Conservation (phyloP, 1,140 invertebrate species). For the Ditylenchus dipsaci region DNA sequence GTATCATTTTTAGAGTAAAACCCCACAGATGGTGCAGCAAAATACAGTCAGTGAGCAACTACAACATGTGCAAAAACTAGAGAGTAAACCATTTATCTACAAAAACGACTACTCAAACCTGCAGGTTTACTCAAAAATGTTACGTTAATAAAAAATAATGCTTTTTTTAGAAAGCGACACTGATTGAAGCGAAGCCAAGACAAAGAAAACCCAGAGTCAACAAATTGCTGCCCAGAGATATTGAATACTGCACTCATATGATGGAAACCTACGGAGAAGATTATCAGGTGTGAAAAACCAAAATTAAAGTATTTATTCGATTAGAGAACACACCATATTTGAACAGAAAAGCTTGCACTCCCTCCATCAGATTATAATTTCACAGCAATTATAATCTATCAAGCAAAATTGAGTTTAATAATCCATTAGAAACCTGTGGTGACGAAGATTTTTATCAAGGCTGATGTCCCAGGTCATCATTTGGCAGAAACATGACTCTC, state of each 20-base stretch:
- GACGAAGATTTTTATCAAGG: too few relatives aligned
- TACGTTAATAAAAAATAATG: too few relatives aligned
- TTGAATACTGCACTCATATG: conserved; percentile 35
- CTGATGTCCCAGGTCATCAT: too few relatives aligned
- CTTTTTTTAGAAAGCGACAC: neutral
- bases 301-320: conserved; percentile 24
- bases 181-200: neutral
- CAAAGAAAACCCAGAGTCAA: neutral
- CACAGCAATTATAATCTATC: neutral
- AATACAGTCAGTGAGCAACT: neutral
- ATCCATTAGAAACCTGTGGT: too few relatives aligned
- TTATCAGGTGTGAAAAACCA: conserved; percentile 21
- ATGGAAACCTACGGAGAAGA: conserved; percentile 38
- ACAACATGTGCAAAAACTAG: neutral
- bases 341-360: too few relatives aligned
- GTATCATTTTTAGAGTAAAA: too few relatives aligned
- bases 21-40: too few relatives aligned
- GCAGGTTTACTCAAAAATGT: too few relatives aligned
- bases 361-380: too few relatives aligned
- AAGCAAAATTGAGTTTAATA: neutral
- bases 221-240: conserved; percentile 29
- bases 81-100: too few relatives aligned
- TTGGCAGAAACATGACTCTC: too few relatives aligned
- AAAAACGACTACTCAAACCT: neutral
- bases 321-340: too few relatives aligned